phyloP scores from a whole-genome alignment of 2,113 vertebrate genomes.

The Nerophis lumbriciformis region DNA sequence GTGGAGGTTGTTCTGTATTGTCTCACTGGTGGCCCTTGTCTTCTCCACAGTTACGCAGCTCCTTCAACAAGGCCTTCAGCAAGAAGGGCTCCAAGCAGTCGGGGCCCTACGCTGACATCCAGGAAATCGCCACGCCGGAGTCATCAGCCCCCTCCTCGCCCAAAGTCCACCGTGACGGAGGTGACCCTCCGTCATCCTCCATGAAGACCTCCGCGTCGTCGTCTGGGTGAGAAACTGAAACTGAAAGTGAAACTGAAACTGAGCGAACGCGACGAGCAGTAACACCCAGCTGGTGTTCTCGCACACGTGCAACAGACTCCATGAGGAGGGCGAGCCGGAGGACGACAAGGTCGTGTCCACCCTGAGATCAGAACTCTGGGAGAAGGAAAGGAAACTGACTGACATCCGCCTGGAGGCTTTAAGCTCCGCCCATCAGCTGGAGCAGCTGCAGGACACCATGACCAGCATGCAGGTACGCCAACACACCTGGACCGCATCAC shows the following conservation, averaged over 20 bases:
- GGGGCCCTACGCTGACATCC: constrained; percentile 90
- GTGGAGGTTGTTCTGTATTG: not conserved
- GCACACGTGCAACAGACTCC: constrained; percentile 32
- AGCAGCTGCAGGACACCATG: constrained; percentile 95
- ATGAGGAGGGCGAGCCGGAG: constrained; percentile 51
- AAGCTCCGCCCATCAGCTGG: constrained; percentile 91
- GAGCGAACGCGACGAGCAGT: not conserved
- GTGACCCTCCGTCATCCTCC: constrained; percentile 62
- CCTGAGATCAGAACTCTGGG: constrained; percentile 93
- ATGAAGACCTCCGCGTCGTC: constrained; percentile 79
- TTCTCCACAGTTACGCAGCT: constrained; percentile 82
- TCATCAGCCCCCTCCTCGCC: constrained; percentile 93
- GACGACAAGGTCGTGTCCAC: constrained; percentile 90
- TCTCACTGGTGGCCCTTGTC: too few relatives aligned
- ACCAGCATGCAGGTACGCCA: constrained; percentile 87
- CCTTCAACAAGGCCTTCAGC: constrained; percentile 97
- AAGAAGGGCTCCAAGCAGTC: constrained; percentile 90
- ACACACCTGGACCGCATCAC: not conserved
- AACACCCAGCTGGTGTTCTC: not conserved
- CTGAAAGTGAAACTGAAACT: not conserved
- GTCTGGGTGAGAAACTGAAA: constrained; percentile 61
- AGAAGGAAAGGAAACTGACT: constrained; percentile 95
- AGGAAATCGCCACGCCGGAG: constrained; percentile 92
- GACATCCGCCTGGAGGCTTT: constrained; percentile 94
- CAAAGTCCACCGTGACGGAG: constrained; percentile 75